Conservation (phyloP, 2,113 vertebrate species). For the Hystrix cristata region DNA sequence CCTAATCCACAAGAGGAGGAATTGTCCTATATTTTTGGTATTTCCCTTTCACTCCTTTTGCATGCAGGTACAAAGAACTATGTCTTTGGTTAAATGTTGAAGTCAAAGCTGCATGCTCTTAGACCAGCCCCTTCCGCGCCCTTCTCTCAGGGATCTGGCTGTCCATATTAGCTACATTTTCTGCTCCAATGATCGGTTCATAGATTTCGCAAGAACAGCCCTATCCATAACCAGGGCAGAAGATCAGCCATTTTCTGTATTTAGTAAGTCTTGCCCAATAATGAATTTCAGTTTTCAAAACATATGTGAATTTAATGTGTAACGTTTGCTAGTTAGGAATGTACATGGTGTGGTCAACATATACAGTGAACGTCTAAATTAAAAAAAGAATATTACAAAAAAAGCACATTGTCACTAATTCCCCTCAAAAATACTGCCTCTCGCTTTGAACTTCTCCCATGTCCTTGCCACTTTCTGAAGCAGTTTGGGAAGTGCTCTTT, state of each 20-base stretch:
- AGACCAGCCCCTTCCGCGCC: neutral
- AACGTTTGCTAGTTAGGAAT: neutral
- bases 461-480: neutral
- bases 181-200: neutral
- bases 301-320: neutral
- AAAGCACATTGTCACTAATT: neutral
- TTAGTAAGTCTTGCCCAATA: neutral
- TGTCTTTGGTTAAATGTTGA: neutral
- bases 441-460: neutral
- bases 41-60: neutral
- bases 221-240: neutral
- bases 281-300: neutral
- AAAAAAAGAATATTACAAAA: neutral
- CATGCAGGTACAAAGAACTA: rapidly evolving
- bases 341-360: neutral
- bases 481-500: neutral
- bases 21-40: neutral
- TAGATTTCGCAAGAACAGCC: neutral
- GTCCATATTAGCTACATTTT: neutral
- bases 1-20: rapidly evolving
- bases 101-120: neutral
- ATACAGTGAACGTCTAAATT: neutral
- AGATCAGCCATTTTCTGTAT: neutral
- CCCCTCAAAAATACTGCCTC: neutral
- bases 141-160: neutral